Percentiles rank a stretch among this genome's conserved stretches.
phyloP scores from a whole-genome alignment of 1,140 invertebrate species.

The Drosophila varians region DNA sequence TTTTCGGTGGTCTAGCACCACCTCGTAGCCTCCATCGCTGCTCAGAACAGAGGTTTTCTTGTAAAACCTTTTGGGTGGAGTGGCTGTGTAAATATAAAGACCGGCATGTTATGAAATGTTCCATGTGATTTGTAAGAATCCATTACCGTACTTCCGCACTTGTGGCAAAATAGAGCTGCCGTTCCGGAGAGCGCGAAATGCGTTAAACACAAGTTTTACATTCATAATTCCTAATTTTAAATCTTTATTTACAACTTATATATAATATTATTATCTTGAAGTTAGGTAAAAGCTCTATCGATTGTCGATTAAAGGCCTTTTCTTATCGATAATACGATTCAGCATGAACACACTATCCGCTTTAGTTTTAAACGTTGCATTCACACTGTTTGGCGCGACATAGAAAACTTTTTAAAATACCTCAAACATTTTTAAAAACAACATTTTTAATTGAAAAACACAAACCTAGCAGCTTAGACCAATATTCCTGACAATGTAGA shows the following conservation, averaged over 20 bases:
- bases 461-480: neutral
- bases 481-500: neutral
- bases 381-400: too few relatives aligned
- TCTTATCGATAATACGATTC: neutral
- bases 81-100: constrained; percentile 54
- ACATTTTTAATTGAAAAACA: too few relatives aligned
- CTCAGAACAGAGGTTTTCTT: constrained; percentile 87
- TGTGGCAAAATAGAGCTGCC: constrained; percentile 13
- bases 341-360: neutral
- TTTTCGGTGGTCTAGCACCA: constrained; percentile 92
- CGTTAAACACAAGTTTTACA: constrained; percentile 9
- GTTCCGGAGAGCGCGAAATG: constrained; percentile 32
- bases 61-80: constrained; percentile 88
- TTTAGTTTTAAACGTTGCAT: too few relatives aligned
- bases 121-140: neutral
- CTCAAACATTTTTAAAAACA: too few relatives aligned
- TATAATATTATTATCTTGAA: neutral
- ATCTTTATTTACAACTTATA: neutral
- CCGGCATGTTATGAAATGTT: constrained; percentile 65
- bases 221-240: neutral
- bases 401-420: too few relatives aligned
- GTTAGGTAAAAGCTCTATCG: neutral
- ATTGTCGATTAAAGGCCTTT: neutral
- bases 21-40: constrained; percentile 88
- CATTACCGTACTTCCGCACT: constrained; percentile 59